Conservation (phyloP, 2,797 vertebrate genomes). For the Babyrousa celebensis region DNA sequence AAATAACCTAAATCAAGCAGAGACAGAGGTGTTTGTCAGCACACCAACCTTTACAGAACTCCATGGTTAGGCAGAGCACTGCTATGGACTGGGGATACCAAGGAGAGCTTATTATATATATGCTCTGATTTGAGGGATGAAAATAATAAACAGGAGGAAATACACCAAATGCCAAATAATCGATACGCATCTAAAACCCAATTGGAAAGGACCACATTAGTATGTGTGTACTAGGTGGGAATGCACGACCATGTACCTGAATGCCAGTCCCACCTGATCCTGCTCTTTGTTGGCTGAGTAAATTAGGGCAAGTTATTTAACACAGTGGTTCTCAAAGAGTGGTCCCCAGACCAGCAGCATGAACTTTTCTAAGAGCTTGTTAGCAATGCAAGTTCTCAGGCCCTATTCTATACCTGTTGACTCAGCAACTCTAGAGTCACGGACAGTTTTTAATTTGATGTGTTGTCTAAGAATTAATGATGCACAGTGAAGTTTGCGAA, state of each 20-base stretch:
- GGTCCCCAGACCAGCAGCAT: neutral
- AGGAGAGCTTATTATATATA: neutral
- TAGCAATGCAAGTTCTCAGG: neutral
- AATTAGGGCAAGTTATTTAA: slow-evolving; percentile 52
- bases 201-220: neutral
- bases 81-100: neutral
- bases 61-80: neutral
- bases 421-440: neutral
- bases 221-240: neutral
- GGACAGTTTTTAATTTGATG: neutral
- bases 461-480: neutral
- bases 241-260: neutral
- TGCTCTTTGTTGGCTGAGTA: neutral
- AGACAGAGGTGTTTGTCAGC: neutral
- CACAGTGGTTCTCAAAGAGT: neutral
- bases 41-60: neutral
- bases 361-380: neutral
- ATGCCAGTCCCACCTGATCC: neutral
- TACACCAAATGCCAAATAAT: neutral
- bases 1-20: slow-evolving; percentile 39
- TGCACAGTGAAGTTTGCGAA: neutral
- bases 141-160: neutral
- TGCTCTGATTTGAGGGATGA: neutral
- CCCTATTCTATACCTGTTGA: neutral
- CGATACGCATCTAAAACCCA: neutral